Base-by-base conservation (phyloP, 2,113 vertebrate genomes). In the Ictidomys tridecemlineatus region DNA sequence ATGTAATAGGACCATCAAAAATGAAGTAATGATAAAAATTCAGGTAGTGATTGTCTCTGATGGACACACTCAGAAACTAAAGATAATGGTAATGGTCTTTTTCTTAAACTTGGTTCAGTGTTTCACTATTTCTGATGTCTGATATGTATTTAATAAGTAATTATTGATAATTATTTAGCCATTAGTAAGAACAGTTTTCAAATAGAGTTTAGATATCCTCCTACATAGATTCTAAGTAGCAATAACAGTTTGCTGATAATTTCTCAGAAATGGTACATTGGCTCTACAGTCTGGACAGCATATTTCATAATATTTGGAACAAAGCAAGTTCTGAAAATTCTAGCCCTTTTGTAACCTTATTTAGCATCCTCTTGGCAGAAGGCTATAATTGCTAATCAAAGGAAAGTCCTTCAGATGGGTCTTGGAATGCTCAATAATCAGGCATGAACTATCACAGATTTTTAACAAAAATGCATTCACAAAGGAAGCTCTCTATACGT, bases 221-320 rank as follows among this genome's bases (percentile, higher is more conserved):
- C 39, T 48, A 70, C 9, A 69, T 39, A 18, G 34, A 79, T 45
- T 92, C 3, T 48, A 78, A 92, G 42, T 58, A 93, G 39, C 20
- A 45, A 24, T 76, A 67, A 84, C 0, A 80, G 12, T 70, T 70
- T 93, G 74, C 76, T 82, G 63, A 92, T 87, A 65, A 89, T 77
- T 95, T 91, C 51, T 39, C 61, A 80, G 78, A 72, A 89, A 89
- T 39, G 17, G 5, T 69, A 48, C 12, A 76, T 2, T 42, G 51
- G 17, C 53, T 94, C 32, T n/a, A 70, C 26, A 94, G 30, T 12
- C 76, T 93, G 34, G 37, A 87, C 18, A 94, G 39, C 82, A 63
- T 91, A 85, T 93, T 91, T 96, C 69, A 74, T 34, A 95, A 85
- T 85, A 83, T 80, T 84, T 87, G 61, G 32, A 87, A 84, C 12